phyloP scores from a whole-genome alignment of 2,888 invertebrate genomes.

The Drosophila niveifrons region DNA sequence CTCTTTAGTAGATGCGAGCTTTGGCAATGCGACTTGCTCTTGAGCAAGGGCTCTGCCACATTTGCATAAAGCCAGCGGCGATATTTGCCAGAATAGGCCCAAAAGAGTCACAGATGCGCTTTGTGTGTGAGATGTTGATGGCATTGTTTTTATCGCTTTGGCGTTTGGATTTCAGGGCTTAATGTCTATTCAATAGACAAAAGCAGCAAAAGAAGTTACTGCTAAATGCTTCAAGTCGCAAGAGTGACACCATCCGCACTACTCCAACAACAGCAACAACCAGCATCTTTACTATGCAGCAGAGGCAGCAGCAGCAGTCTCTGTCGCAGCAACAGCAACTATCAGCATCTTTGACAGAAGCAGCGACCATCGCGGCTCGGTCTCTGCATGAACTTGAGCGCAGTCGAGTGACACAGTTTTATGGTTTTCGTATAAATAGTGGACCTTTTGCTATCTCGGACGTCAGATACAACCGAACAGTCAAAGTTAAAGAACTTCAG shows the following conservation, averaged over 20 bases:
- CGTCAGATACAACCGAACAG: slow-evolving; percentile 69
- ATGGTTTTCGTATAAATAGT: slow-evolving; percentile 75
- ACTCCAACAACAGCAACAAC: slow-evolving; percentile 12
- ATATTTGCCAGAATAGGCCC: slow-evolving; percentile 75
- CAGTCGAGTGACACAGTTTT: slow-evolving; percentile 76
- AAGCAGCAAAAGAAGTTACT: slow-evolving; percentile 73
- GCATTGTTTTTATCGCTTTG: slow-evolving; percentile 71
- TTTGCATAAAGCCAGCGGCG: slow-evolving; percentile 65
- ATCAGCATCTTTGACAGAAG: slow-evolving; percentile 13
- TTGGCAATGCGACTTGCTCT: slow-evolving; percentile 43
- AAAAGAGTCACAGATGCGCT: slow-evolving; percentile 56
- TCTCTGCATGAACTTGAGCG: slow-evolving; percentile 77
- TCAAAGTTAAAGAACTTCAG: slow-evolving; percentile 75
- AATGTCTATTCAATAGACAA: slow-evolving; percentile 68
- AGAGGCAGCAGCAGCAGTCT: slow-evolving; percentile 7
- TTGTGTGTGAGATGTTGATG: slow-evolving; percentile 55
- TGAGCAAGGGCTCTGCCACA: slow-evolving; percentile 50
- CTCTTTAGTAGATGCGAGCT: slow-evolving; percentile 12
- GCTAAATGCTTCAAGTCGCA: slow-evolving; percentile 54
- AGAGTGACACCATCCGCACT: slow-evolving; percentile 34
- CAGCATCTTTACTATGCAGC: neutral
- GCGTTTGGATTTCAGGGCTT: slow-evolving; percentile 60
- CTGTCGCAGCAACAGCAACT: slow-evolving; percentile 15
- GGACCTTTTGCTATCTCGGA: slow-evolving; percentile 61
- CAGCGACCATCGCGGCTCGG: slow-evolving; percentile 53